phyloP scores from a whole-genome alignment of 2,113 vertebrate species.

The Macquaria australasica region DNA sequence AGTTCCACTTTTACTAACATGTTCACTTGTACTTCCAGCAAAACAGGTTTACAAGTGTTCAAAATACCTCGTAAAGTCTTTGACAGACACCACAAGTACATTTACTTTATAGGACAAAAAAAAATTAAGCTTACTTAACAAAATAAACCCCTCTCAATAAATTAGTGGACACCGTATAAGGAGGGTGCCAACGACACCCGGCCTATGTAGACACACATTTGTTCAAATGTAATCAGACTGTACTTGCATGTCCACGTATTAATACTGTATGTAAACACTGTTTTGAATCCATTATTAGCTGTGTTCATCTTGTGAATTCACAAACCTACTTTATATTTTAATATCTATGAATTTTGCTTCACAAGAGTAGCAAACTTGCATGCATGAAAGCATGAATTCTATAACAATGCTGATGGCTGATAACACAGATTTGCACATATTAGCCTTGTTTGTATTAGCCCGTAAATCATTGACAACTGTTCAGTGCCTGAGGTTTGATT shows the following conservation, averaged over 20 bases:
- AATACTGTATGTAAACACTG: neutral
- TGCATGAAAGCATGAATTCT: neutral
- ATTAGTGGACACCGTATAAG: neutral
- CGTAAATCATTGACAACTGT: constrained; percentile 65
- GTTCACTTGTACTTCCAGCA: neutral
- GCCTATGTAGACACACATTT: neutral
- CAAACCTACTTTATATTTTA: neutral
- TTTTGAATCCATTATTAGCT: neutral
- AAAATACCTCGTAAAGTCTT: neutral
- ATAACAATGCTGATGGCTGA: constrained; percentile 22
- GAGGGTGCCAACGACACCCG: neutral
- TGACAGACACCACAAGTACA: neutral
- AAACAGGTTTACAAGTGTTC: neutral
- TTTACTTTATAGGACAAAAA: no score
- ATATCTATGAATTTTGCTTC: neutral
- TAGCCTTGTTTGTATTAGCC: constrained; percentile 42
- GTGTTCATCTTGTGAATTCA: neutral
- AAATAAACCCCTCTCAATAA: neutral
- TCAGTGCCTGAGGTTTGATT: constrained; percentile 18
- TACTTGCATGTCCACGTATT: neutral
- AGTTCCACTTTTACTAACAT: neutral
- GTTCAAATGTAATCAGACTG: neutral
- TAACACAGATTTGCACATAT: constrained; percentile 24
- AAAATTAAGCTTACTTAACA: no score
- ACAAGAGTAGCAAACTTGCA: constrained; percentile 8